Conservation (phyloP, 2,888 invertebrate species). For the Rhamnusium bicolor region DNA sequence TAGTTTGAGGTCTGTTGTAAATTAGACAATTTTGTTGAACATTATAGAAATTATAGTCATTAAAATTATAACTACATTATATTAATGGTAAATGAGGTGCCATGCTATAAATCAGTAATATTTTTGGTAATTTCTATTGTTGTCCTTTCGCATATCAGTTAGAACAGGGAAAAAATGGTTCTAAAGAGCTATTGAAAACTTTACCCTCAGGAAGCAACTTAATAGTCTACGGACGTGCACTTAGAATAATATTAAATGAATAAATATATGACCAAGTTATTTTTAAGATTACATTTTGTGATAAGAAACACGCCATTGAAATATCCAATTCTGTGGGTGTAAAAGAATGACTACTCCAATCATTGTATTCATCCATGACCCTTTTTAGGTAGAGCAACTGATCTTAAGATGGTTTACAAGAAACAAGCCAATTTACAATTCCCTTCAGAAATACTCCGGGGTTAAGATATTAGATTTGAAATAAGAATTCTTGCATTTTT, state of each 20-base stretch:
- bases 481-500: not conserved
- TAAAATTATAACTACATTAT: too few species aligned
- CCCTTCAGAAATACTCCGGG: not conserved
- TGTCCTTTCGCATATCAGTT: too few species aligned
- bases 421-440: conserved; percentile 16
- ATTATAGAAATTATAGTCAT: too few species aligned
- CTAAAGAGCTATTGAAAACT: too few species aligned
- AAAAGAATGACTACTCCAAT: not conserved
- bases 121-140: too few species aligned
- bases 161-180: too few species aligned
- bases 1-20: too few species aligned
- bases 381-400: conserved; percentile 8
- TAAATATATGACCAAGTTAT: not conserved
- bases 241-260: not conserved
- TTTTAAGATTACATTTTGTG: not conserved
- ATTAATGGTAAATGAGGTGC: too few species aligned
- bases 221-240: too few species aligned
- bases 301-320: not conserved
- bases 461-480: not conserved
- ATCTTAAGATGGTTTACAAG: not conserved
- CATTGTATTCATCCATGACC: conserved; percentile 1
- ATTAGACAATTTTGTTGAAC: too few species aligned
- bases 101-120: too few species aligned
- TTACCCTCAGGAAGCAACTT: too few species aligned
- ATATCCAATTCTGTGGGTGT: not conserved